These are phyloP conservation scores for Lucilia sericata DNA, from an alignment of 1,140 invertebrate genomes.

Conservation along the genomic window DNA sequence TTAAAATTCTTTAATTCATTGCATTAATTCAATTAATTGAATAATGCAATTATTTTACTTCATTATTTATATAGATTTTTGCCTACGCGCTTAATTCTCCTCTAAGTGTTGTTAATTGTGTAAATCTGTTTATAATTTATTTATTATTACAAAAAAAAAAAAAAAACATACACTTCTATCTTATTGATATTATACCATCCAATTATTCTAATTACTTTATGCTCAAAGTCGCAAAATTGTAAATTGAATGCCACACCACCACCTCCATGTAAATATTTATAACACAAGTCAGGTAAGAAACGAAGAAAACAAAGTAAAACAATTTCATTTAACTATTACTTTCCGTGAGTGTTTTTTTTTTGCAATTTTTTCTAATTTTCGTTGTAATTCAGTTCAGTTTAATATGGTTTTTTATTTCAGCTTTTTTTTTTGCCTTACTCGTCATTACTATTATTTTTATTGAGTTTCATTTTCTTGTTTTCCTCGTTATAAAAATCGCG, in stretches of 20 bases:
- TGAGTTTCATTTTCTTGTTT: neutral
- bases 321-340: conserved; percentile 2
- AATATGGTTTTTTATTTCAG: neutral
- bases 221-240: conserved; percentile 2
- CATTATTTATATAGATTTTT: too few relatives aligned
- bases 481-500: neutral
- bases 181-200: conserved; percentile 29
- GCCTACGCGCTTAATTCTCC: too few relatives aligned
- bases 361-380: too few relatives aligned
- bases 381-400: neutral
- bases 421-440: neutral
- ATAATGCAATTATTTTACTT: too few relatives aligned
- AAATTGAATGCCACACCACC: neutral
- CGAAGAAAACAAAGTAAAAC: neutral
- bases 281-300: too few relatives aligned
- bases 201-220: conserved; percentile 40
- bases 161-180: neutral
- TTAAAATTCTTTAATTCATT: too few relatives aligned
- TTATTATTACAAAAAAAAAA: too few relatives aligned
- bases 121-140: neutral
- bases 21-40: too few relatives aligned
- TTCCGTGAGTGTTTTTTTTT: neutral
- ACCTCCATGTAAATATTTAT: too few relatives aligned
- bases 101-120: neutral
- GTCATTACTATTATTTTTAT: conserved; percentile 16